Conservation (phyloP, 2,113 vertebrate species). For the Origma solitaria region DNA sequence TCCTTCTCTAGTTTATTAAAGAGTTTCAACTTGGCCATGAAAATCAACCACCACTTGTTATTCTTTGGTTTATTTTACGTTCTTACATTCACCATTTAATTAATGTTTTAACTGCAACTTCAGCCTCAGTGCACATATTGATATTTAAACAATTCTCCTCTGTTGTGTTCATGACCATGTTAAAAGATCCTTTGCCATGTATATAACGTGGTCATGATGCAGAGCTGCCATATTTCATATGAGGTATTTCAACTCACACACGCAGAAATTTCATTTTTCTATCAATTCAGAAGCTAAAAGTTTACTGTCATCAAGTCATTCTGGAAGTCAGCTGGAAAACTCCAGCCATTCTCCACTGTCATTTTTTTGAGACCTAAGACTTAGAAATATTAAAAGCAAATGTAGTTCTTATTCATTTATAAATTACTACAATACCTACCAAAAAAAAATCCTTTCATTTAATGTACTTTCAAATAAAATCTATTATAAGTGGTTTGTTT, state of each 20-base stretch:
- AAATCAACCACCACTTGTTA: neutral
- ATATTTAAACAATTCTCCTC: neutral
- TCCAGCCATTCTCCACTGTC: neutral
- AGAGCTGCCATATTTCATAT: neutral
- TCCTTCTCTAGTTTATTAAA: neutral
- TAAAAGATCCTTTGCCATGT: neutral
- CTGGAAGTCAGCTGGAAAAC: neutral
- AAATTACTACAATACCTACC: neutral
- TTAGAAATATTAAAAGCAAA: neutral
- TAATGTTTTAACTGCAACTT: neutral
- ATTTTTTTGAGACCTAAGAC: neutral
- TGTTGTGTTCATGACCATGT: neutral
- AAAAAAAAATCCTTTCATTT: neutral
- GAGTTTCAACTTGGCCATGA: neutral
- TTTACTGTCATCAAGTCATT: neutral
- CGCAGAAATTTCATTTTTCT: neutral
- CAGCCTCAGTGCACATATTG: neutral
- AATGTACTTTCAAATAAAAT: neutral
- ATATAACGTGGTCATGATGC: rapidly evolving
- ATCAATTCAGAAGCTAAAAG: neutral
- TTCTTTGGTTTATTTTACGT: neutral
- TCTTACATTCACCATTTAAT: neutral
- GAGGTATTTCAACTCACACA: neutral
- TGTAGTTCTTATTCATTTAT: neutral
- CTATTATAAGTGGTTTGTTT: neutral